Percentiles rank a stretch among this genome's conserved stretches.
phyloP scores from a whole-genome alignment of 2,113 vertebrate genomes.

The Tricholaema leucomelas region DNA sequence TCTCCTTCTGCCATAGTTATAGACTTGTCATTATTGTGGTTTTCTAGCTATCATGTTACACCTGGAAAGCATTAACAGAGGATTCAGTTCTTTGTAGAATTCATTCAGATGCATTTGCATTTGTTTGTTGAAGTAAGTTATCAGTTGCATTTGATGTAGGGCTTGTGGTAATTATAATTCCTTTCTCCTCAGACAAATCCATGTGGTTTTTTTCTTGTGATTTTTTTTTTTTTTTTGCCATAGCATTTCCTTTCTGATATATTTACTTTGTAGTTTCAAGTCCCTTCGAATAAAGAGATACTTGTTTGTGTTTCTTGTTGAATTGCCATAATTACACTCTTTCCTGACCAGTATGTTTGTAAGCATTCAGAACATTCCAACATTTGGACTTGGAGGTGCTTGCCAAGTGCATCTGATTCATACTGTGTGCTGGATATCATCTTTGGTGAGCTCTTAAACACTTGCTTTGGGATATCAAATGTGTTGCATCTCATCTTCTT shows the following conservation, averaged over 20 bases:
- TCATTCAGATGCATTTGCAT: slow-evolving; percentile 26
- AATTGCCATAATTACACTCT: background rate
- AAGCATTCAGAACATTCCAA: background rate
- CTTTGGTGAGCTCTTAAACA: background rate
- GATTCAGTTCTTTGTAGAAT: slow-evolving; percentile 18
- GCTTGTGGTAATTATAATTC: slow-evolving; percentile 4
- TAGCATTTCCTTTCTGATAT: slow-evolving; percentile 12
- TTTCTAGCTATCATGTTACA: slow-evolving; percentile 48
- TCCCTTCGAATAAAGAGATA: background rate
- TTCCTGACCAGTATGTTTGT: background rate
- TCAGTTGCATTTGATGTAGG: background rate
- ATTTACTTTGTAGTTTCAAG: slow-evolving; percentile 14
- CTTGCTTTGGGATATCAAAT: background rate
- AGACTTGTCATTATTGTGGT: background rate
- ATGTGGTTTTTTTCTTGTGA: slow-evolving; percentile 7
- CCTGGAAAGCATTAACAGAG: slow-evolving; percentile 42
- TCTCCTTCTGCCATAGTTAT: background rate
- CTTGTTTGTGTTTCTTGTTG: background rate
- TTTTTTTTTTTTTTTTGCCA: slow-evolving; percentile 7
- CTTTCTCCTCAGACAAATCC: background rate
- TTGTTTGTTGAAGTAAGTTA: slow-evolving; percentile 31
- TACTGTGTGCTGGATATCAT: background rate
- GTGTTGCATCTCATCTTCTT: background rate
- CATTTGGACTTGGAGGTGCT: background rate
- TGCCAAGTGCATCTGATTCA: background rate